Conservation (phyloP, 2,888 invertebrate genomes). For the Euplagia quadripunctaria region DNA sequence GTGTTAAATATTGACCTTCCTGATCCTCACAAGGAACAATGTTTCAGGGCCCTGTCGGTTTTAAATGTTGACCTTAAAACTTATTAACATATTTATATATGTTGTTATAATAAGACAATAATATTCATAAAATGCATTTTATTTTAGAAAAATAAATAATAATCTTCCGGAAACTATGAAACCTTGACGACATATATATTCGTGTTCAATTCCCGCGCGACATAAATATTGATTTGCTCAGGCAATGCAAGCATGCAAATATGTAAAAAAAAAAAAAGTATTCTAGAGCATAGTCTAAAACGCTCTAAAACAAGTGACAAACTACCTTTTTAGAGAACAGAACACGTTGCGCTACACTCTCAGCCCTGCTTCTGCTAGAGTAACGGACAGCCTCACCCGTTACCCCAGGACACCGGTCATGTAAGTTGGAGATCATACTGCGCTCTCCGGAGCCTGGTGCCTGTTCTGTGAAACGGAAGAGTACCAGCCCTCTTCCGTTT, state of each 20-base stretch:
- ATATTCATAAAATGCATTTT: background rate
- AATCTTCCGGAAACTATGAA: background rate
- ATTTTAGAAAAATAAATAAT: background rate
- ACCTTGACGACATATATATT: background rate
- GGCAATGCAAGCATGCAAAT: too few species aligned
- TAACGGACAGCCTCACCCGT: too few species aligned
- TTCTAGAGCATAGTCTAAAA: background rate
- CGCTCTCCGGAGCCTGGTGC: too few species aligned
- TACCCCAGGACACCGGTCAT: too few species aligned
- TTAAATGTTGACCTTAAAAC: slow-evolving; percentile 1
- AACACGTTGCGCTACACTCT: too few species aligned
- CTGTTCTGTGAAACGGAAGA: too few species aligned
- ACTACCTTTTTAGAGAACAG: background rate
- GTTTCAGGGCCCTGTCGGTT: background rate
- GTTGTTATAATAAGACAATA: background rate
- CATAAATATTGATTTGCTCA: background rate
- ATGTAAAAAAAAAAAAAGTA: too few species aligned
- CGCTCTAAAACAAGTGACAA: background rate
- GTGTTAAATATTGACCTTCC: background rate
- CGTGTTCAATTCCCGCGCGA: background rate
- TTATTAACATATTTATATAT: background rate
- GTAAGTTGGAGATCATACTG: too few species aligned
- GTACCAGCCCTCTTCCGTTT: too few species aligned
- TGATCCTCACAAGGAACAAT: slow-evolving; percentile 4
- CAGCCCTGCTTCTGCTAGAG: too few species aligned